Base-by-base conservation (phyloP, 2,113 vertebrate species). In the Marcusenius ussheri region DNA sequence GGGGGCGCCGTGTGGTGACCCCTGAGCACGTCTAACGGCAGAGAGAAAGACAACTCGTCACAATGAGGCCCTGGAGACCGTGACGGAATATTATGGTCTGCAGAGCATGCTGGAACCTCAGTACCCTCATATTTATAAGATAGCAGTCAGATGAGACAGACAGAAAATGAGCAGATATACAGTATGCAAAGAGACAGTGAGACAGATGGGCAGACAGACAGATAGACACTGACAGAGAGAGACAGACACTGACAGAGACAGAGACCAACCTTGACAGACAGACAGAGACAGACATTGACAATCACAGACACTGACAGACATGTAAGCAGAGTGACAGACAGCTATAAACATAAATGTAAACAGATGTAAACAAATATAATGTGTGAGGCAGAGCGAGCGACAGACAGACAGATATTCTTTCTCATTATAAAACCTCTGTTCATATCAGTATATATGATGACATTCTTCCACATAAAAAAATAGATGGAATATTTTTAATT, bases 381-480 rank as follows among this genome's bases (percentile, higher is more conserved):
- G 62, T 21, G 50, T 56, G 70, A 77, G 31, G 31, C 31, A 77
- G 13, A 39, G n/a, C 4, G 31, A 39, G 31, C 17, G 31, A 39
- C 31, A 77, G 13, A 77, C 70, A 77, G 35, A 80, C 13, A 80
- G 13, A 80, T 17, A 80, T 39, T 70, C 62, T 19, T 80, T 80
- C 74, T 42, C 74, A 80, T 39, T 80, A 80, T 42, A 80, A 80
- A 80, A 80, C 74, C 74, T 80, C 31, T 39, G 74, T 80, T 80
- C 35, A 80, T 80, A 42, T 80, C 74, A 80, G 74, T 80, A 88
- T 80, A 86, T 70, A 90, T 51, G 35, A 87, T 39, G 45, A 39
- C 85, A 45, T 90, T 87, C 49, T 77, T 19, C 66, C 19, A 56
- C 74, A 80, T 80, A 90, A 77, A 27, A 77, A 87, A 88, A 56